Conservation (phyloP, 2,797 vertebrate genomes). For the Peromyscus aztecus region DNA sequence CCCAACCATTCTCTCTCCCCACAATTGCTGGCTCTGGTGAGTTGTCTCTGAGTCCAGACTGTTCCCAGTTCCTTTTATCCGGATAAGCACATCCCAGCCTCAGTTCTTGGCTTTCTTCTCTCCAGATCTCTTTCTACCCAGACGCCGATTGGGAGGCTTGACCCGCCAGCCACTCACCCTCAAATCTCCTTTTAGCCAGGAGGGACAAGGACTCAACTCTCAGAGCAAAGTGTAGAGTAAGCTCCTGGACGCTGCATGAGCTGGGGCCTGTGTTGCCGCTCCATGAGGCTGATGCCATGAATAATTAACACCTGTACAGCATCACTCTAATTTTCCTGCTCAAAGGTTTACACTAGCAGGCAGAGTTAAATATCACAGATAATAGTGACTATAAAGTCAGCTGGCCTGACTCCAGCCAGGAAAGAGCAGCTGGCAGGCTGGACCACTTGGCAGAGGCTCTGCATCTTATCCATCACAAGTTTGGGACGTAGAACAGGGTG, state of each 20-base stretch:
- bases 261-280: conserved; percentile 14
- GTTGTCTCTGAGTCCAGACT: neutral
- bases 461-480: conserved; percentile 50
- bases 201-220: conserved; percentile 49
- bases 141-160: neutral
- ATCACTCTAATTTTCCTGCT: conserved; percentile 89
- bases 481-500: neutral
- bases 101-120: neutral
- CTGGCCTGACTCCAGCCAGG: conserved; percentile 73
- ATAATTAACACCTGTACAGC: conserved; percentile 89
- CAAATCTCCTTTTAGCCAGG: neutral
- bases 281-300: conserved; percentile 83
- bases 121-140: conserved; percentile 29
- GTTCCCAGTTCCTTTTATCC: neutral
- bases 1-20: neutral
- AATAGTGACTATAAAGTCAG: conserved; percentile 78
- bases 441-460: conserved; percentile 42
- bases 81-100: neutral
- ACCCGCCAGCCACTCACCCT: neutral
- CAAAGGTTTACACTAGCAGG: conserved; percentile 90
- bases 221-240: conserved; percentile 82
- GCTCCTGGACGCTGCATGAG: conserved; percentile 81
- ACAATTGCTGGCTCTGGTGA: neutral
- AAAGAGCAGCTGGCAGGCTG: conserved; percentile 26
- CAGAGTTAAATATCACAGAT: conserved; percentile 86